Conservation (phyloP, 2,797 vertebrate genomes). For the Picus viridis region DNA sequence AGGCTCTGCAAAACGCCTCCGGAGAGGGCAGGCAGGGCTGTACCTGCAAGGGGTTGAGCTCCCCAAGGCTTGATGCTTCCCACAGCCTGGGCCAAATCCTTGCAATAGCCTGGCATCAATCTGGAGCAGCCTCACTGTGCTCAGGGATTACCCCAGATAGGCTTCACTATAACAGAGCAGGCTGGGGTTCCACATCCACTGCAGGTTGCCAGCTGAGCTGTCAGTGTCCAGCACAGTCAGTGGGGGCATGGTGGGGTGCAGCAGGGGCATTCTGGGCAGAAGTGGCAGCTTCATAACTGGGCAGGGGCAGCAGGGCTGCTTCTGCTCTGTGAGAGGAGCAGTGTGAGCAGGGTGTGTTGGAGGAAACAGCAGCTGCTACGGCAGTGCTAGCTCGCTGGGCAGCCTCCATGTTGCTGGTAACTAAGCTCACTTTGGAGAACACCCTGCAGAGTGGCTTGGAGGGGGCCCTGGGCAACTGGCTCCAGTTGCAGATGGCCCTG, state of each 20-base stretch:
- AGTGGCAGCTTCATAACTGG: not conserved
- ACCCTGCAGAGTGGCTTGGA: not conserved
- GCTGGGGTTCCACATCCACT: not conserved
- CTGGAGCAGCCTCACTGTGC: not conserved
- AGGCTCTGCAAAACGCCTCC: not conserved
- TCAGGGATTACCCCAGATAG: not conserved
- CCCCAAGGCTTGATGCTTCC: not conserved
- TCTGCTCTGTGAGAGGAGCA: not conserved
- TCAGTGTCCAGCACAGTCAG: not conserved
- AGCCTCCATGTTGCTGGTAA: not conserved
- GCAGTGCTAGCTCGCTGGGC: not conserved
- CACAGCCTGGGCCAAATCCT: not conserved
- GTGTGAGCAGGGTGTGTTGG: not conserved
- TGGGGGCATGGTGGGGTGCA: not conserved
- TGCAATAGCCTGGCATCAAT: slow-evolving; percentile 26
- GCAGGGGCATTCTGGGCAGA: not conserved
- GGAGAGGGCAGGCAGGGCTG: not conserved
- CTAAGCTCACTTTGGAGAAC: not conserved
- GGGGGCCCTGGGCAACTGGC: not conserved
- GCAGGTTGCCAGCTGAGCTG: slow-evolving; percentile 7
- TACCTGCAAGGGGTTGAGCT: not conserved
- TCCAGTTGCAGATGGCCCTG: not conserved
- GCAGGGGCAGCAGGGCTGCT: not conserved
- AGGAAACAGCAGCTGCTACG: not conserved
- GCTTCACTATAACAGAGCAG: not conserved